Evolutionary conservation across 2,113 vertebrate species (phyloP).

Genomic region (Nycticorax nycticorax): DNA sequence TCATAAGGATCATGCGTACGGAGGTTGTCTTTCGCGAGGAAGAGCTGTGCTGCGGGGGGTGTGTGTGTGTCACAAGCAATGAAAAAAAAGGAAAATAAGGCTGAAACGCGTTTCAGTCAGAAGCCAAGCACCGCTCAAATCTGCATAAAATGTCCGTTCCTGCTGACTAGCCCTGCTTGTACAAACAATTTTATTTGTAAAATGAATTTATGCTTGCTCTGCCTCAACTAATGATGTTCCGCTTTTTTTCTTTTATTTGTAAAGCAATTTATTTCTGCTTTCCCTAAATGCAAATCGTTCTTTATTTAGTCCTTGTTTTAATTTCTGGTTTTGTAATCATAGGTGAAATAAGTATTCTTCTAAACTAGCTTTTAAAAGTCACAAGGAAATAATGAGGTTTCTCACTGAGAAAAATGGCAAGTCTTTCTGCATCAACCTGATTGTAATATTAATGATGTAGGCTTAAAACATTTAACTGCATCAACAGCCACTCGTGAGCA

Average conservation of each 20-base stretch:
- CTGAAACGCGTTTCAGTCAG: background rate
- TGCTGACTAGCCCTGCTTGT: background rate
- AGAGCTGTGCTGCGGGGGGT: conserved; percentile 8
- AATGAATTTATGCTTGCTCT: background rate
- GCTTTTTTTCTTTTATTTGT: background rate
- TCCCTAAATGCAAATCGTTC: background rate
- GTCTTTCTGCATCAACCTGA: conserved; percentile 49
- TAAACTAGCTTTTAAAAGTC: conserved; percentile 34
- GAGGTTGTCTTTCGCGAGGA: background rate
- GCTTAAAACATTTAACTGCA: conserved; percentile 73
- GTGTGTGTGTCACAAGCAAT: background rate
- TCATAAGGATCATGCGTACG: conserved; percentile 70
- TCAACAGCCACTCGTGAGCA: conserved; percentile 69
- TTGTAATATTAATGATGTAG: conserved; percentile 71
- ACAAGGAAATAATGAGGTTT: conserved; percentile 54
- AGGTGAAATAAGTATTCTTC: conserved; percentile 9
- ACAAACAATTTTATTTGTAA: background rate
- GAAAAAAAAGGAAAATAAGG: background rate
- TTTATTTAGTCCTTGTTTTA: conserved; percentile 24
- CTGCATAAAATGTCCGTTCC: conserved; percentile 11
- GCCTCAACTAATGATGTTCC: background rate
- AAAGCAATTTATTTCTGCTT: conserved; percentile 4
- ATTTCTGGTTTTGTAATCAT: conserved; percentile 11
- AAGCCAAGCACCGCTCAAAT: background rate
- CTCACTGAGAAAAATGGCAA: conserved; percentile 63